A percentile compares a stretch with the other conserved stretches of the same genome.
Conservation (phyloP, 92 coral and sea anemone genomes). For the Porites rus region DNA sequence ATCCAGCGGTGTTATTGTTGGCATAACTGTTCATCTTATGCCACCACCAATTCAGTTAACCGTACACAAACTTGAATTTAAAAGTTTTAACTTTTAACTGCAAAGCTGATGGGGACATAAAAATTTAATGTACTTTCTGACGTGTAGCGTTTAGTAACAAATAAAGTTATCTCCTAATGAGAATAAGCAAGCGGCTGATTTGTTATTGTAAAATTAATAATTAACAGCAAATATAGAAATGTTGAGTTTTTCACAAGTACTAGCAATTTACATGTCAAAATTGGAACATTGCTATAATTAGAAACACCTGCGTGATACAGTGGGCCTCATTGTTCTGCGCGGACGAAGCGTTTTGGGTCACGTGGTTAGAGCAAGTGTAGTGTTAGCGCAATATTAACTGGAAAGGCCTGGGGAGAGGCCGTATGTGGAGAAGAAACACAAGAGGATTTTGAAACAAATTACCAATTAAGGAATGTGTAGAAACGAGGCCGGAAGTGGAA, state of each 20-base stretch:
- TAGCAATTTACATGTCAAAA: neutral
- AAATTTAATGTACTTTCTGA: neutral
- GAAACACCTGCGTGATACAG: constrained; percentile 4
- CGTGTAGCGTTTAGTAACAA: neutral
- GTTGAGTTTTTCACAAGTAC: neutral
- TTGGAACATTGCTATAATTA: too few relatives aligned
- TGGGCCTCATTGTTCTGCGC: too few relatives aligned
- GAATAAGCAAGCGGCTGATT: neutral
- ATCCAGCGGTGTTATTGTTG: constrained; percentile 22
- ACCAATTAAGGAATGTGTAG: too few relatives aligned
- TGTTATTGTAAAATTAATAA: neutral
- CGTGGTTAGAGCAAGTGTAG: too few relatives aligned
- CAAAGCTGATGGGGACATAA: too few relatives aligned
- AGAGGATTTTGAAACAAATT: too few relatives aligned
- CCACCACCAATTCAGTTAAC: neutral
- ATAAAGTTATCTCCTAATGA: neutral
- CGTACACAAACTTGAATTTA: neutral
- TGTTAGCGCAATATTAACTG: too few relatives aligned
- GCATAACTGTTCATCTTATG: neutral
- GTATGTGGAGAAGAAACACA: too few relatives aligned
- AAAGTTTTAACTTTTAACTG: neutral
- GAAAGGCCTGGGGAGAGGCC: too few relatives aligned
- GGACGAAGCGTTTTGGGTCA: too few relatives aligned
- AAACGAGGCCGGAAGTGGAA: too few relatives aligned
- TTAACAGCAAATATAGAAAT: constrained; percentile 8